Base-by-base conservation (phyloP, 2,888 invertebrate genomes). In the Allygus modestus region DNA sequence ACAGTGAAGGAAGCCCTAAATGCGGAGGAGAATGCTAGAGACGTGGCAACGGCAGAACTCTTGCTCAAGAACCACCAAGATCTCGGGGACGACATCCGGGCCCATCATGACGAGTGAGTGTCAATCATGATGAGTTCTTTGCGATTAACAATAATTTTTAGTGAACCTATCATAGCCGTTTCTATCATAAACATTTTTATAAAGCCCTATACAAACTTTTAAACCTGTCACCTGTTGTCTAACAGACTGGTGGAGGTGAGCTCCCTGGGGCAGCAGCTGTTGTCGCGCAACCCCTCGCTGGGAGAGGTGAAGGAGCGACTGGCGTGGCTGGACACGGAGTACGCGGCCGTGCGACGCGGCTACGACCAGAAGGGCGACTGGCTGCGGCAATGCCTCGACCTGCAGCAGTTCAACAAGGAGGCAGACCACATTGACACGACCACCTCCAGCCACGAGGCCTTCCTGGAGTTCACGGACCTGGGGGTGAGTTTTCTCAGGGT, bases 341-440 rank as follows among this genome's bases (percentile, higher is more conserved):
- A 96, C 89, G 93, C 93, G 82, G 94, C 95, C 0, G 94, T 98
- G 0, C 92, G 93, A 28, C 92, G 95, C 89, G 94, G 96, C 89
- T 98, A 98, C 97, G 91, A 93, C 73, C 95, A 96, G 84, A 98
- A 98, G 89, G 95, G 97, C 84, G 94, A 95, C 73, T 95, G 96
- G 92, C 91, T 99, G 84, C 94, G 96, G 88, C 97, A 99, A 90
- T 95, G 97, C 87, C 93, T 97, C 43, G 97, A 98, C 88, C 91
- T 99, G 85, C 98, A 97, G 91, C 93, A 96, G 87, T 98, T 98
- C 91, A 98, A 98, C 91, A 94, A 97, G 54, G 99, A 99, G 90
- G 98, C 98, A 0, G 99, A 99, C 90, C 97, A 98, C 90, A 97
- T 99, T 86, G 99, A 99, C 91, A 98, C 99, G 0, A 95, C 97